phyloP scores from a whole-genome alignment of 2,888 invertebrate genomes.

The Myopa tessellatipennis region DNA sequence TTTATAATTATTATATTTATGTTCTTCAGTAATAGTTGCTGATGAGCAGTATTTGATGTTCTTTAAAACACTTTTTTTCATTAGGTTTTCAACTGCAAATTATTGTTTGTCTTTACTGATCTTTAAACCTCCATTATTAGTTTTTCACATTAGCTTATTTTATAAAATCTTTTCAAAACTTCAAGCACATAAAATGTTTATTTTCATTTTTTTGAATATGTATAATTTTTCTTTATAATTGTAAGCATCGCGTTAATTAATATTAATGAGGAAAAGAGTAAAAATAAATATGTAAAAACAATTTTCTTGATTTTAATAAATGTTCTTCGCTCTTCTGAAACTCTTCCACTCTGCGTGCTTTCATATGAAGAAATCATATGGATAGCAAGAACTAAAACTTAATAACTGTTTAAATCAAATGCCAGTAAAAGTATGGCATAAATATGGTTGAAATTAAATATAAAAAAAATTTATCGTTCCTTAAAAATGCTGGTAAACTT shows the following conservation, averaged over 20 bases:
- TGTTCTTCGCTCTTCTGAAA: too few relatives aligned
- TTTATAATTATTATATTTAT: slow-evolving; percentile 36
- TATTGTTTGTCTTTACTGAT: neutral
- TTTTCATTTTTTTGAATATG: slow-evolving; percentile 1
- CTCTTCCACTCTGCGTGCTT: too few relatives aligned
- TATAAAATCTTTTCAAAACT: neutral
- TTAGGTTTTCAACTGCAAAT: neutral
- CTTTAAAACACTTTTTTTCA: slow-evolving; percentile 7
- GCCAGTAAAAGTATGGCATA: too few relatives aligned
- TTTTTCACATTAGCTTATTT: slow-evolving; percentile 20
- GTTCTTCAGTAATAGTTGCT: neutral
- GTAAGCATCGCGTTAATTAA: slow-evolving; percentile 37
- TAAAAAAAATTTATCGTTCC: too few relatives aligned
- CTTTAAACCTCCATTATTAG: neutral
- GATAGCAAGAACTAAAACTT: too few relatives aligned
- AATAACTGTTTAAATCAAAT: too few relatives aligned
- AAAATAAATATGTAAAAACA: slow-evolving; percentile 44
- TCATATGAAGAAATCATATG: too few relatives aligned
- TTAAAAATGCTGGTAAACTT: too few relatives aligned
- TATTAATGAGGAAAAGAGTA: slow-evolving; percentile 43
- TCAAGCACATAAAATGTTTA: neutral
- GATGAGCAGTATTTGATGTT: neutral
- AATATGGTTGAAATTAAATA: too few relatives aligned
- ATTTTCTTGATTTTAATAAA: slow-evolving; percentile 45
- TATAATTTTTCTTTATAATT: slow-evolving; percentile 20